Percentiles rank a stretch among this genome's conserved stretches.
phyloP scores from a whole-genome alignment of 2,888 invertebrate genomes.

The Anaspis maculata region DNA sequence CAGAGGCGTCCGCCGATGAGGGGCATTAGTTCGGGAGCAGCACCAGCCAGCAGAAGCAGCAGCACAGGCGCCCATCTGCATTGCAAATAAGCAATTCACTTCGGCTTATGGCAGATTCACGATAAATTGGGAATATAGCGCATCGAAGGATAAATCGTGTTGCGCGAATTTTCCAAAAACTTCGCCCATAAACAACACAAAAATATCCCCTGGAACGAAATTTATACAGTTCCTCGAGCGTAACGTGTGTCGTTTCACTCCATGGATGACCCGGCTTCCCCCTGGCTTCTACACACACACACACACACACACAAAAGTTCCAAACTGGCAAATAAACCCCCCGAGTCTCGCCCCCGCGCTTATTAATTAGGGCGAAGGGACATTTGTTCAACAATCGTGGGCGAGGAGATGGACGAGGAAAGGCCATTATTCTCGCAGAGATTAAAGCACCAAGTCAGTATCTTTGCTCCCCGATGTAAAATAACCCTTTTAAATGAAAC shows the following conservation, averaged over 20 bases:
- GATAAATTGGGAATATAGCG: constrained; percentile 35
- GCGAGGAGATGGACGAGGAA: constrained; percentile 20
- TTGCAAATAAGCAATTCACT: constrained; percentile 37
- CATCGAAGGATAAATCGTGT: constrained; percentile 29
- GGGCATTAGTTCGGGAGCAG: constrained; percentile 22
- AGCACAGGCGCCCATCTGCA: constrained; percentile 33
- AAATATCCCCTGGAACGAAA: no score
- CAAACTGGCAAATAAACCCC: no score
- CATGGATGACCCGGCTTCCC: no score
- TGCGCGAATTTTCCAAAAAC: constrained; percentile 9
- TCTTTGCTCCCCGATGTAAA: constrained; percentile 28
- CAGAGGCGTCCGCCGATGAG: constrained; percentile 23
- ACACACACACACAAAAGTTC: no score
- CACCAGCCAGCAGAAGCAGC: no score
- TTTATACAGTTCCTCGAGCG: no score
- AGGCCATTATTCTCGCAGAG: constrained; percentile 21
- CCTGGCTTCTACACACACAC: no score
- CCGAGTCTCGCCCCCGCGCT: no score
- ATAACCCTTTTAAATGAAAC: constrained; percentile 33
- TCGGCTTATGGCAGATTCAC: constrained; percentile 30
- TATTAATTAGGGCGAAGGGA: no score
- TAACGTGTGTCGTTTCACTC: no score
- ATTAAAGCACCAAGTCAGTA: constrained; percentile 24
- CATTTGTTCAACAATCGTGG: constrained; percentile 8
- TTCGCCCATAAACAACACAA: no score